phyloP scores from a whole-genome alignment of 2,888 invertebrate genomes.

The Drosophila quasianomalipes region DNA sequence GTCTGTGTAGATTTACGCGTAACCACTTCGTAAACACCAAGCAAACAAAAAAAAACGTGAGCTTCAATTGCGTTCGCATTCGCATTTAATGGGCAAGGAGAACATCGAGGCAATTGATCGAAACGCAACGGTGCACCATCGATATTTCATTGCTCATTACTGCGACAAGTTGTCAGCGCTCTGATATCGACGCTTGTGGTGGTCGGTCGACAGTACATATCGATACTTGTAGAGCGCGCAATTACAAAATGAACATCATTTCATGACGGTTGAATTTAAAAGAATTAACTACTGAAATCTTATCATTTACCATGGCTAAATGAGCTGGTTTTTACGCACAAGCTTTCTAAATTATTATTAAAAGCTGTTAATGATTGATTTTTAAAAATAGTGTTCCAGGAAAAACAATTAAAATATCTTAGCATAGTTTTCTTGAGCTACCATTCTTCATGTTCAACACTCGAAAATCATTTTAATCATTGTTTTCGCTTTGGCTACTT shows the following conservation, averaged over 20 bases:
- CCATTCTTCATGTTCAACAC: neutral
- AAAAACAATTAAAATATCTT: neutral
- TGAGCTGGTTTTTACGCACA: neutral
- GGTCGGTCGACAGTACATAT: conserved; percentile 15
- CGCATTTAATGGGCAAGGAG: conserved; percentile 19
- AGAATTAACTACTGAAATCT: neutral
- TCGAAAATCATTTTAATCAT: neutral
- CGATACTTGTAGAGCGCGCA: neutral
- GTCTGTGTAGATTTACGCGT: conserved; percentile 30
- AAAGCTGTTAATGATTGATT: neutral
- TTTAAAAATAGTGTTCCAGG: neutral
- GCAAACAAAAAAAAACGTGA: conserved; percentile 57
- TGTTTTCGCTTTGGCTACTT: neutral
- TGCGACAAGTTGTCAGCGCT: neutral
- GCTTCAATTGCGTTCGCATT: conserved; percentile 40
- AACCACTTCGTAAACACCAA: conserved; percentile 42
- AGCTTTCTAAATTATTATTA: neutral
- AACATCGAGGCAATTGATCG: conserved; percentile 20
- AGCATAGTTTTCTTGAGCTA: neutral
- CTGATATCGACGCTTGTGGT: conserved; percentile 14
- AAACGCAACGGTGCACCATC: conserved; percentile 10
- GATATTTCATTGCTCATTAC: neutral
- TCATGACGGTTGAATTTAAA: neutral
- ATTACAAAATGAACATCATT: neutral
- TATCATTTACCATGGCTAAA: neutral